These are phyloP conservation scores for Sylvia borin DNA, from an alignment of 2,797 vertebrate species.

Conservation along the genomic window DNA sequence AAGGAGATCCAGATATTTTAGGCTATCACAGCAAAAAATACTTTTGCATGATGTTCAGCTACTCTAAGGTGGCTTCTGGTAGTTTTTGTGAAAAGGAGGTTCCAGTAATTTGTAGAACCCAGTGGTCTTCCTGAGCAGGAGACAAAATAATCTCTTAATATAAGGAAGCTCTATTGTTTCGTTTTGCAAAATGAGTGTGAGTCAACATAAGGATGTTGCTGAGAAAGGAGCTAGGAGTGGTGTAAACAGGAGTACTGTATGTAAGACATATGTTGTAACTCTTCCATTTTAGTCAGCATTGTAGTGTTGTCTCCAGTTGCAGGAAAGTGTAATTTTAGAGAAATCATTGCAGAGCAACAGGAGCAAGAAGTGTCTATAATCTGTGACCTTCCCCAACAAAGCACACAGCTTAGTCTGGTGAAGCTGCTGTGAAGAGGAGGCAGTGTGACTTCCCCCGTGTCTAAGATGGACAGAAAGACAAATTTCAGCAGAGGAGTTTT, in stretches of 20 bases:
- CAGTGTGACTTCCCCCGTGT: background rate
- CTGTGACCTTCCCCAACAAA: background rate
- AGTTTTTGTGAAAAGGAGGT: background rate
- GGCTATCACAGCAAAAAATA: background rate
- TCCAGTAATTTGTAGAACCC: constrained; percentile 19
- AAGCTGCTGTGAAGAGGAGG: background rate
- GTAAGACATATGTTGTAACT: background rate
- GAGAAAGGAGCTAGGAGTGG: background rate
- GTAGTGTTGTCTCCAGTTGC: background rate
- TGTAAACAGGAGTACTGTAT: background rate
- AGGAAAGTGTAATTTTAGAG: background rate
- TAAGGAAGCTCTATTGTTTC: constrained; percentile 40
- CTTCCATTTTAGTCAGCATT: background rate
- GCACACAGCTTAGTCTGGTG: background rate
- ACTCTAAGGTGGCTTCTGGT: background rate
- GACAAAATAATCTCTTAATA: constrained; percentile 12
- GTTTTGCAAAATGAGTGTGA: background rate
- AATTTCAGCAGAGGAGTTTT: background rate
- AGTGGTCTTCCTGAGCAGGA: constrained; percentile 7
- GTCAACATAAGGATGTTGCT: constrained; percentile 18
- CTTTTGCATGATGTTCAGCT: background rate
- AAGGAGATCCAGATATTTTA: background rate
- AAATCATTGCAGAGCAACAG: background rate
- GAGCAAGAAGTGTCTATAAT: background rate
- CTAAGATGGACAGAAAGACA: background rate